Conservation (phyloP, 2,888 invertebrate species). For the Andrena bucephala region DNA sequence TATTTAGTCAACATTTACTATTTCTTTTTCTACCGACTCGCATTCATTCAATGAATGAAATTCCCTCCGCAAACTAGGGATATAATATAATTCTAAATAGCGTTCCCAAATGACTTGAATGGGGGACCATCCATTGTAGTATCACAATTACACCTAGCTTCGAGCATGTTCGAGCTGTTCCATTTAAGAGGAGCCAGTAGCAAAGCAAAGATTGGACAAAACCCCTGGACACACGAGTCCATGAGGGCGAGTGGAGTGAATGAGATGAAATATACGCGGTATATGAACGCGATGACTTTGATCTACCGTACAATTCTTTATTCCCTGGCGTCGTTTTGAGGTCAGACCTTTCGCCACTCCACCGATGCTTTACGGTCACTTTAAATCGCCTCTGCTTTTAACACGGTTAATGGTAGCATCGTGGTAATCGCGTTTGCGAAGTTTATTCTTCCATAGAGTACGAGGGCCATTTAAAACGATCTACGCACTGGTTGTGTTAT, state of each 20-base stretch:
- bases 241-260: neutral
- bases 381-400: conserved; percentile 13
- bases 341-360: conserved; percentile 1
- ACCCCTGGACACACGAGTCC: neutral
- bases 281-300: conserved; percentile 44
- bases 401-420: conserved; percentile 9
- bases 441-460: neutral
- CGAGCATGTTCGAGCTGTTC: neutral
- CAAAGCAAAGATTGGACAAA: conserved; percentile 20
- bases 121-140: neutral
- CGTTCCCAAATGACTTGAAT: neutral
- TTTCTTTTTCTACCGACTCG: too few relatives aligned
- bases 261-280: conserved; percentile 29
- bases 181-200: conserved; percentile 21
- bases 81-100: too few relatives aligned
- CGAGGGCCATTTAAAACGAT: neutral
- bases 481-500: neutral
- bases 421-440: neutral
- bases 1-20: too few relatives aligned
- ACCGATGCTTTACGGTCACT: neutral
- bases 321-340: conserved; percentile 18
- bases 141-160: conserved; percentile 6
- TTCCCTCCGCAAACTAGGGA: too few relatives aligned
- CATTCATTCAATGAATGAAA: too few relatives aligned
- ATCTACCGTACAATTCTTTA: conserved; percentile 39